These are phyloP conservation scores for Pungitius pungitius DNA, from an alignment of 2,113 vertebrate species.

Conservation along the genomic window DNA sequence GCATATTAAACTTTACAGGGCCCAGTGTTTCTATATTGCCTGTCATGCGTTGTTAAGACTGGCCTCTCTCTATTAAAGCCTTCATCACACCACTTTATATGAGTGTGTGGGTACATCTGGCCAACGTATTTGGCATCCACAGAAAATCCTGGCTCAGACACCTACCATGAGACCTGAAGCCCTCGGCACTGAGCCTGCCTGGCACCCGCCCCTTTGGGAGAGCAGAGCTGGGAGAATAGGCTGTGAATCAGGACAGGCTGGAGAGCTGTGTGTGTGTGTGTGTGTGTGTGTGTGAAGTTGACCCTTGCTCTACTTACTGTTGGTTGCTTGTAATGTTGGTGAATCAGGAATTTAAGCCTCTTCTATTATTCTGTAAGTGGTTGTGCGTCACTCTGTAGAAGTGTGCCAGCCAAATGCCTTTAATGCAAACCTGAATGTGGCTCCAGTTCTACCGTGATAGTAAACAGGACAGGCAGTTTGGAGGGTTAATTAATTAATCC, in stretches of 20 bases:
- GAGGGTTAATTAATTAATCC: neutral
- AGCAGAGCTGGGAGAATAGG: conserved; percentile 33
- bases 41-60: conserved; percentile 72
- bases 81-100: conserved; percentile 75
- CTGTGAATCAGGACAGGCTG: conserved; percentile 22
- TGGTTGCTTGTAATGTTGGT: conserved; percentile 55
- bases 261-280: neutral
- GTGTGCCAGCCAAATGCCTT: conserved; percentile 41
- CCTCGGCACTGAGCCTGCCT: conserved; percentile 53
- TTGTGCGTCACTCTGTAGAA: conserved; percentile 44
- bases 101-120: conserved; percentile 78
- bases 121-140: conserved; percentile 65
- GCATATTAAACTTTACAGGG: conserved; percentile 76
- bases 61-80: conserved; percentile 76
- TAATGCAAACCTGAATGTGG: conserved; percentile 40
- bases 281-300: conserved; percentile 23
- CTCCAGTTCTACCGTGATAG: conserved; percentile 5
- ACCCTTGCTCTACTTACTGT: conserved; percentile 59
- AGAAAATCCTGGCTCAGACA: conserved; percentile 56
- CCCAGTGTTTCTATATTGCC: conserved; percentile 73
- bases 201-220: conserved; percentile 57
- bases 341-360: conserved; percentile 56
- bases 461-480: neutral
- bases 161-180: conserved; percentile 59
- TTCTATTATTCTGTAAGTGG: conserved; percentile 46